phyloP scores from a whole-genome alignment of 2,113 vertebrate species.

The Lutjanus erythropterus region DNA sequence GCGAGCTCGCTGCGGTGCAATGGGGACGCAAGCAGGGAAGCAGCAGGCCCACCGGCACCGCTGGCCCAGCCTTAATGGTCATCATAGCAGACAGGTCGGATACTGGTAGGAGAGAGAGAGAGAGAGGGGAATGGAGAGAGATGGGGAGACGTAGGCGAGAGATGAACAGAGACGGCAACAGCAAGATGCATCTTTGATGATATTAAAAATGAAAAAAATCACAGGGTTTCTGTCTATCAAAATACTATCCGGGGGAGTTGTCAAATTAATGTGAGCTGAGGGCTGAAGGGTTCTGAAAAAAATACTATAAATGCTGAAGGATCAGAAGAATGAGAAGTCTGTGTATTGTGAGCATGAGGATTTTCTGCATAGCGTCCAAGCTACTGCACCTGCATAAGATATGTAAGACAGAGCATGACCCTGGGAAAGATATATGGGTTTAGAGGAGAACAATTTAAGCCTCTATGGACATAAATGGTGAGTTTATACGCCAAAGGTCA shows the following conservation, averaged over 20 bases:
- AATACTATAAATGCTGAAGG: conserved; percentile 1
- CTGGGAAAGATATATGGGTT: neutral
- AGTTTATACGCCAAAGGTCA: conserved; percentile 9
- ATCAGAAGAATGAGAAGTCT: conserved; percentile 7
- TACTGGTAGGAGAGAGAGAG: conserved; percentile 12
- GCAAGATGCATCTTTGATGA: conserved; percentile 39
- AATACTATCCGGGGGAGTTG: conserved; percentile 6
- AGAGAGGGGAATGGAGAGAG: neutral
- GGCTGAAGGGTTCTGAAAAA: conserved; percentile 17
- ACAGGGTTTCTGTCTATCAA: conserved; percentile 11
- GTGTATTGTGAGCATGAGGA: neutral
- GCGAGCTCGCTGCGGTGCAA: conserved; percentile 48
- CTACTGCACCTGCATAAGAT: conserved; percentile 8
- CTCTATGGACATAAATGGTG: neutral
- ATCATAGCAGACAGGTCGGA: conserved; percentile 69
- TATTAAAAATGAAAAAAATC: conserved; percentile 32
- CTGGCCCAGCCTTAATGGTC: conserved; percentile 69
- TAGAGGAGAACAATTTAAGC: neutral
- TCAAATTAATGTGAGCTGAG: conserved; percentile 22
- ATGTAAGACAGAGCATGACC: neutral
- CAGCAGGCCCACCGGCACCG: conserved; percentile 62
- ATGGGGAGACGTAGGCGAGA: neutral
- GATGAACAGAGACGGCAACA: conserved; percentile 19
- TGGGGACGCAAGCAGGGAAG: conserved; percentile 54
- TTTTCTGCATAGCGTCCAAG: conserved; percentile 13